Evolutionary conservation across 1,140 invertebrate genomes (phyloP).

Genomic region (Nasonia vitripennis): DNA sequence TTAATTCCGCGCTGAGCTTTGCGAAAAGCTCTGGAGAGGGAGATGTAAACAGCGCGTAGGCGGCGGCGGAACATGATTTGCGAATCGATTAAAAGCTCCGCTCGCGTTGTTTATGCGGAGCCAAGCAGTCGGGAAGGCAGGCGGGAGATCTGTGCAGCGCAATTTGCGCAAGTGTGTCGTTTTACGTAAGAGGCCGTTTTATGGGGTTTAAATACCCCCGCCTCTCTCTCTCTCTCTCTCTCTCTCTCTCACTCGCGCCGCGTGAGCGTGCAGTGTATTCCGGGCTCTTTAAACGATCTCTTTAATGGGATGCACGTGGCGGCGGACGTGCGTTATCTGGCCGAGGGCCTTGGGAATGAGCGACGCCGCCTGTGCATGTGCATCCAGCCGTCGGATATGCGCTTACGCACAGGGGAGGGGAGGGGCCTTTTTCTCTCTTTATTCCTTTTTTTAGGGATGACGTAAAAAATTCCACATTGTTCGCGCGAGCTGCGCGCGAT

Average conservation of each 20-base stretch:
- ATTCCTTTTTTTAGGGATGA: too few species aligned
- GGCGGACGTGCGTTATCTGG: neutral
- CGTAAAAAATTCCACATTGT: too few species aligned
- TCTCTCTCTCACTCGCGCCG: neutral
- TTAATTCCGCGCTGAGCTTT: neutral
- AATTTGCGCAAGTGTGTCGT: neutral
- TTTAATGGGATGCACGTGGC: conserved; percentile 51
- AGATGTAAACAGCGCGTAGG: neutral
- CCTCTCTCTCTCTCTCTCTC: neutral
- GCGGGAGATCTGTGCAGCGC: neutral
- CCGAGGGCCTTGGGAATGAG: neutral
- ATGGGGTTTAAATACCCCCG: conserved; percentile 24
- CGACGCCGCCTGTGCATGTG: neutral
- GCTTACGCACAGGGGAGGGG: neutral
- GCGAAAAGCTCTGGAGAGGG: neutral
- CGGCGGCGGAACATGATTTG: conserved; percentile 13
- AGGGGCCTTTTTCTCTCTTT: neutral
- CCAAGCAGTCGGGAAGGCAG: neutral
- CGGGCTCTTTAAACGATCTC: conserved; percentile 22
- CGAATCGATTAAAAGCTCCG: conserved; percentile 31
- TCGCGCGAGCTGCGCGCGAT: too few species aligned
- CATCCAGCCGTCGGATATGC: neutral
- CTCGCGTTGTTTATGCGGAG: conserved; percentile 19
- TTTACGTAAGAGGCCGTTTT: conserved; percentile 11
- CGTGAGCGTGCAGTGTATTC: neutral